A percentile compares a stretch with the other conserved stretches of the same genome.
Conservation (phyloP, 2,113 vertebrate genomes). For the Tetrao urogallus region DNA sequence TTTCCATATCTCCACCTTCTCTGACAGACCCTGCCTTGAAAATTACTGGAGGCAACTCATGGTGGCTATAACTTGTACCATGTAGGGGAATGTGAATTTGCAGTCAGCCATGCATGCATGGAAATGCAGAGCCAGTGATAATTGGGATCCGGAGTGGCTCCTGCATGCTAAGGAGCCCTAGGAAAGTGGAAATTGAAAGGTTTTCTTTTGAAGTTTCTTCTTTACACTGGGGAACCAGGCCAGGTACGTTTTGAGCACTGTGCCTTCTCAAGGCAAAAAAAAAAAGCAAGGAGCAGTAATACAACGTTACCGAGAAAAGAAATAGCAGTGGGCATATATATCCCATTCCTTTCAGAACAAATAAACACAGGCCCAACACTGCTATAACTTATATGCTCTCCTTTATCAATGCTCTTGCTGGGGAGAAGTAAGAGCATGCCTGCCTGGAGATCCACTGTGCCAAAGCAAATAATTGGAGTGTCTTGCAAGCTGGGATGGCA, state of each 20-base stretch:
- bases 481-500: constrained; percentile 11
- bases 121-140: background rate
- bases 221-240: background rate
- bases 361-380: background rate
- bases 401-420: background rate
- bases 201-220: background rate
- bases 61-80: background rate
- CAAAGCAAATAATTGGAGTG: constrained; percentile 7
- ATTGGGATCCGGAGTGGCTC: background rate
- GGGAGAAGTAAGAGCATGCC: background rate
- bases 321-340: background rate
- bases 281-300: background rate
- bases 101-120: background rate
- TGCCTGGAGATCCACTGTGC: background rate
- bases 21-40: background rate
- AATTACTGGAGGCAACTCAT: background rate
- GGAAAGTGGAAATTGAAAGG: background rate
- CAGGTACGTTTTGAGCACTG: background rate
- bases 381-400: background rate
- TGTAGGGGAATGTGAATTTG: background rate
- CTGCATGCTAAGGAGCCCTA: background rate
- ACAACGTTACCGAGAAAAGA: background rate
- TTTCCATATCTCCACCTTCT: background rate
- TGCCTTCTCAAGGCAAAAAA: background rate
- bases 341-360: background rate